Conservation (phyloP, 2,113 vertebrate genomes). For the Marcusenius ussheri region DNA sequence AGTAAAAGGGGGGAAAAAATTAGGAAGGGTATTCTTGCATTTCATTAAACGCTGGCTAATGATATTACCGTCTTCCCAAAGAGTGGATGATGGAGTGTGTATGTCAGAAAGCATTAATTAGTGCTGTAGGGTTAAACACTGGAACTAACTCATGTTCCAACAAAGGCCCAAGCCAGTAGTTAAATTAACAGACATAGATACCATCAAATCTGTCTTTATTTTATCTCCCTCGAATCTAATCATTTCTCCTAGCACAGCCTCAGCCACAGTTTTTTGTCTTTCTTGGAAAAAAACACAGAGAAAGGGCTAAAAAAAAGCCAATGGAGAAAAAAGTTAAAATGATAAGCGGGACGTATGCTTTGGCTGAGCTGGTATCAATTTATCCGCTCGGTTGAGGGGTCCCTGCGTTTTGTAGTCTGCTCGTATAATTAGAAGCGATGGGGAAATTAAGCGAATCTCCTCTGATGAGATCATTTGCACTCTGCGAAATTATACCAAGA, state of each 20-base stretch:
- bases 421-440: slow-evolving; percentile 93
- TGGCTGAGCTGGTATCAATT: slow-evolving; percentile 83
- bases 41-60: slow-evolving; percentile 99
- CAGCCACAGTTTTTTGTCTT: slow-evolving; percentile 12
- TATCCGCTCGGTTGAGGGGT: slow-evolving; percentile 82
- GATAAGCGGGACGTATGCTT: slow-evolving; percentile 88
- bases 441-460: slow-evolving; percentile 91
- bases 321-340: slow-evolving; percentile 64
- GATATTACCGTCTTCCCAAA: slow-evolving; percentile 97
- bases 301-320: slow-evolving; percentile 51
- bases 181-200: slow-evolving; percentile 98
- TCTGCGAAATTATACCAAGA: slow-evolving; percentile 78
- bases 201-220: slow-evolving; percentile 83
- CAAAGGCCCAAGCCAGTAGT: slow-evolving; percentile 94
- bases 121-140: slow-evolving; percentile 98
- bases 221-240: slow-evolving; percentile 70
- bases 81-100: slow-evolving; percentile 93
- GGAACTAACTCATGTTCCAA: slow-evolving; percentile 99
- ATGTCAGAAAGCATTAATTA: slow-evolving; percentile 97
- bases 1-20: slow-evolving; percentile 64
- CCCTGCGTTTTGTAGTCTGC: slow-evolving; percentile 87
- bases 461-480: slow-evolving; percentile 84
- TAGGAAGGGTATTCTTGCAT: slow-evolving; percentile 98
- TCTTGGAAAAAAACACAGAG: slow-evolving; percentile 37
- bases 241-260: slow-evolving; percentile 61